Percentiles rank a stretch among this genome's conserved stretches.
These are phyloP conservation scores for Drosophila subsilvestris DNA, from an alignment of 2,888 invertebrate genomes.

Conservation along the genomic window DNA sequence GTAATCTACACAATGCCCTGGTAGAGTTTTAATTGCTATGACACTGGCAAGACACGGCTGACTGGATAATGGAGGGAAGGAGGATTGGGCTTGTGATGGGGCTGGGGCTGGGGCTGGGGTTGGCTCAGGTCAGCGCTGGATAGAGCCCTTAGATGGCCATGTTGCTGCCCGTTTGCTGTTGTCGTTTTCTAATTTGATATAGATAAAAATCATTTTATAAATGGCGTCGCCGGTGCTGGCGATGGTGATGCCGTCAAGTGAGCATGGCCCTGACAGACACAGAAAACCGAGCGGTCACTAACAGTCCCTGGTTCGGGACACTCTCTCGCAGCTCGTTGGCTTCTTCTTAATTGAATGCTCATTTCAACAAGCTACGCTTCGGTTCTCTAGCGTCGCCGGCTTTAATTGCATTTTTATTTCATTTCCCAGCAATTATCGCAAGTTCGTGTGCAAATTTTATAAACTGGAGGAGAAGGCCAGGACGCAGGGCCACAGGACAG, in stretches of 20 bases:
- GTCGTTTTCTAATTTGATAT: conserved; percentile 77
- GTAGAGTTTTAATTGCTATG: conserved; percentile 77
- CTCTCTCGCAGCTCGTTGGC: conserved; percentile 30
- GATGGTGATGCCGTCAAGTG: conserved; percentile 52
- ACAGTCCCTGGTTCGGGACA: conserved; percentile 2
- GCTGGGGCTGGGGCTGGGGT: not conserved
- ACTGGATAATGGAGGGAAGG: conserved; percentile 48
- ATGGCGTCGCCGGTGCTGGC: conserved; percentile 58
- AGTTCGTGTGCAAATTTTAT: conserved; percentile 71
- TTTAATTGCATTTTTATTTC: conserved; percentile 82
- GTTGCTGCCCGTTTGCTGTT: conserved; percentile 39
- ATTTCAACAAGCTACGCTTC: conserved; percentile 53
- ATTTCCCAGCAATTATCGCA: conserved; percentile 80
- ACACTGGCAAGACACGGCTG: conserved; percentile 68
- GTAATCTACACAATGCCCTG: conserved; percentile 69
- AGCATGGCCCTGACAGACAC: conserved; percentile 52
- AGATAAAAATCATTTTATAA: conserved; percentile 77
- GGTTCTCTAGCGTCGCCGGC: conserved; percentile 48
- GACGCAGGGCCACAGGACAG: not conserved
- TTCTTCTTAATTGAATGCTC: conserved; percentile 72
- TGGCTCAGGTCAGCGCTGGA: not conserved
- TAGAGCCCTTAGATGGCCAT: conserved; percentile 6
- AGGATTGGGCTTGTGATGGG: not conserved
- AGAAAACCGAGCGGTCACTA: conserved; percentile 26
- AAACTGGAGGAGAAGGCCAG: conserved; percentile 41